These are phyloP conservation scores for Acanthopleura granulata DNA, from an alignment of 2,888 invertebrate species.

Conservation along the genomic window DNA sequence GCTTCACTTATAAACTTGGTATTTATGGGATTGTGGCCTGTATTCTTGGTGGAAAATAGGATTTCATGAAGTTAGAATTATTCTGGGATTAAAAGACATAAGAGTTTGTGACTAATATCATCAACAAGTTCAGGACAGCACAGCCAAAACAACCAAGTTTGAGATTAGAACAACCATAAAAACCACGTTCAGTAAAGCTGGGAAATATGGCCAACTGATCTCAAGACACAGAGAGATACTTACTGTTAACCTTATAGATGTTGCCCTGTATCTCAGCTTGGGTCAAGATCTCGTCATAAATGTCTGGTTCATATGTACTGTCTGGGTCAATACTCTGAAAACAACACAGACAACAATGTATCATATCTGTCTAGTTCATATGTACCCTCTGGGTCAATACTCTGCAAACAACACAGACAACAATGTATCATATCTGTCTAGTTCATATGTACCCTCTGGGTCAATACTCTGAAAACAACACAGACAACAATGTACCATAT, in stretches of 20 bases:
- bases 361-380: too few species aligned
- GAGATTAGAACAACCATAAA: too few species aligned
- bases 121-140: too few species aligned
- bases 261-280: constrained; percentile 81
- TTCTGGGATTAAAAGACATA: too few species aligned
- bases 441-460: constrained; percentile 76
- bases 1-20: too few species aligned
- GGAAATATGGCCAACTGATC: neutral
- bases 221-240: constrained; percentile 37
- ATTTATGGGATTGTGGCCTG: too few species aligned
- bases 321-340: constrained; percentile 74
- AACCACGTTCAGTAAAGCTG: too few species aligned
- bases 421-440: constrained; percentile 77
- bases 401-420: constrained; percentile 40
- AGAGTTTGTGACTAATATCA: too few species aligned
- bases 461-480: constrained; percentile 70
- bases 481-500: constrained; percentile 72
- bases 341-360: too few species aligned
- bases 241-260: constrained; percentile 77
- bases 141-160: too few species aligned
- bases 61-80: too few species aligned
- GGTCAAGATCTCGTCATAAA: constrained; percentile 80
- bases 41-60: too few species aligned
- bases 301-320: constrained; percentile 78
- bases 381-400: constrained; percentile 75